Evolutionary conservation across 2,888 invertebrate species (phyloP).

Genomic region (Anoncus sp.): DNA sequence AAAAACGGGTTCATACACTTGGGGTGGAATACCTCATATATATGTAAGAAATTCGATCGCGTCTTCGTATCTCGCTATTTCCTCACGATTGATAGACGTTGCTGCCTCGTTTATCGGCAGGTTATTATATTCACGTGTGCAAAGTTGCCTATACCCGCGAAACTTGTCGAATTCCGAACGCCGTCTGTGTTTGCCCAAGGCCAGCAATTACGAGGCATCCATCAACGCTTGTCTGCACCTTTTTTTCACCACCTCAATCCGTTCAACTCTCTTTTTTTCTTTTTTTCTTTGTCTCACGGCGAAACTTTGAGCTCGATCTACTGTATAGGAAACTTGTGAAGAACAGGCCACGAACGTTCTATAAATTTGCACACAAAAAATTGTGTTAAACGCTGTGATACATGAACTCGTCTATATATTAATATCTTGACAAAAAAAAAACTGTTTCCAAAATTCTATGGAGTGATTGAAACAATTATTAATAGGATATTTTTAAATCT

Average conservation of each 20-base stretch:
- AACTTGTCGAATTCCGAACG: constrained; percentile 53
- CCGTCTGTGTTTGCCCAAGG: constrained; percentile 65
- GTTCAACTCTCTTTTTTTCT: constrained; percentile 18
- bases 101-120: constrained; percentile 23
- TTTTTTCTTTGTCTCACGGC: background rate
- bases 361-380: constrained; percentile 1
- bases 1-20: too few species aligned
- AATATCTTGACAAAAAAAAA: too few species aligned
- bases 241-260: constrained; percentile 50
- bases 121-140: constrained; percentile 19
- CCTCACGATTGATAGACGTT: constrained; percentile 9
- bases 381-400: too few species aligned
- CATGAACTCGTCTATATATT: too few species aligned
- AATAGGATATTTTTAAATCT: too few species aligned
- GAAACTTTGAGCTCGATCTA: constrained; percentile 4
- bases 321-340: background rate
- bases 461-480: too few species aligned
- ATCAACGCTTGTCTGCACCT: constrained; percentile 69
- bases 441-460: too few species aligned
- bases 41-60: constrained; percentile 29
- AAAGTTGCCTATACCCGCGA: constrained; percentile 30
- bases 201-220: constrained; percentile 68
- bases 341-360: constrained; percentile 7
- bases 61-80: background rate
- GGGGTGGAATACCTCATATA: too few species aligned